Percentiles rank a stretch among this genome's conserved stretches.
Evolutionary conservation across 1,140 invertebrate genomes (phyloP).

Genomic region (Calephelis virginiensis): DNA sequence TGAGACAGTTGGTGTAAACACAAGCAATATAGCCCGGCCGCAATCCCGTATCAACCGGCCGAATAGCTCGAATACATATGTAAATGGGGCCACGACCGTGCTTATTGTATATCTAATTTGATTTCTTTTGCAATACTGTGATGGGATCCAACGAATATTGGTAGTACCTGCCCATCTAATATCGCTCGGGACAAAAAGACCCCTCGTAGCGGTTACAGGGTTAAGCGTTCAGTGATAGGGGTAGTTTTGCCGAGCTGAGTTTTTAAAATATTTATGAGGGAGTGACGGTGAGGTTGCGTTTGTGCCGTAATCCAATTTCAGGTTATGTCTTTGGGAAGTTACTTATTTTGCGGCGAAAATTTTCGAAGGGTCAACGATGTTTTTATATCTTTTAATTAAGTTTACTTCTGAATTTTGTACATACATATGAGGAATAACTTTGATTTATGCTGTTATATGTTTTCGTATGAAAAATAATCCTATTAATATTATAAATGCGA

Average conservation of each 20-base stretch:
- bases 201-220: constrained; percentile 49
- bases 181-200: constrained; percentile 46
- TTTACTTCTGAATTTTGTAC: not conserved
- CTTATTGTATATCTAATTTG: constrained; percentile 78
- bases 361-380: constrained; percentile 55
- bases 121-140: constrained; percentile 72
- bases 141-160: constrained; percentile 67
- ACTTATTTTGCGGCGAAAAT: constrained; percentile 58
- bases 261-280: constrained; percentile 77
- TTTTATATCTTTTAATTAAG: constrained; percentile 71
- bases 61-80: constrained; percentile 73
- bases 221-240: constrained; percentile 63
- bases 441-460: not conserved
- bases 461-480: not conserved
- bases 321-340: constrained; percentile 73
- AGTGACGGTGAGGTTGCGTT: constrained; percentile 52
- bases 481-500: no score
- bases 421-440: not conserved
- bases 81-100: constrained; percentile 66
- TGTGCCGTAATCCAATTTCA: constrained; percentile 72
- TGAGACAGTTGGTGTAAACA: constrained; percentile 55
- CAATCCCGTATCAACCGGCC: constrained; percentile 68
- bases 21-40: constrained; percentile 64
- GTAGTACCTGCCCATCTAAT: constrained; percentile 65
- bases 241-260: constrained; percentile 46